Evolutionary conservation across 2,888 invertebrate genomes (phyloP).

Genomic region (Dascillus cervinus): DNA sequence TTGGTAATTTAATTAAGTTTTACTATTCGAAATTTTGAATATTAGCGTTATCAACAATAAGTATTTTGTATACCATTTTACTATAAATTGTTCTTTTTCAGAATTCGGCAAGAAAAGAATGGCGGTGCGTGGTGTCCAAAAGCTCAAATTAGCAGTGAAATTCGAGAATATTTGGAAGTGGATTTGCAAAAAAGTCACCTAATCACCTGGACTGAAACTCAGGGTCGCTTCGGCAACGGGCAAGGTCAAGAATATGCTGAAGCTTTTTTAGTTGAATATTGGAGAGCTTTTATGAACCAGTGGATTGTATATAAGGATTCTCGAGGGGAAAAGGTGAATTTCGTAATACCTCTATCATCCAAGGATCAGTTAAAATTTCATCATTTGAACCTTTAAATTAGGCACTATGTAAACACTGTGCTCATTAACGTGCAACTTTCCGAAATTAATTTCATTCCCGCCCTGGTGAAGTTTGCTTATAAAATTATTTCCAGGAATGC

Average conservation of each 20-base stretch:
- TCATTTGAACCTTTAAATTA: no score
- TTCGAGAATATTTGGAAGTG: conserved; percentile 76
- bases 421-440: no score
- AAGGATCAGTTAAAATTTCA: neutral
- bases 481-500: no score
- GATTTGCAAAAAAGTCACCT: conserved; percentile 68
- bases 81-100: no score
- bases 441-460: no score
- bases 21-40: no score
- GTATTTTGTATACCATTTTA: no score
- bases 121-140: conserved; percentile 93
- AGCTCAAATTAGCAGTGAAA: conserved; percentile 64
- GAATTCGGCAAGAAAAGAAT: conserved; percentile 76
- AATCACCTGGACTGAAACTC: conserved; percentile 79
- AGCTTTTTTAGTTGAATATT: conserved; percentile 75
- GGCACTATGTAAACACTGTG: no score
- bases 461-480: no score
- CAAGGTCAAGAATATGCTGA: conserved; percentile 85
- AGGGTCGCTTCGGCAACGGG: conserved; percentile 87
- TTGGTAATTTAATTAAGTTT: no score
- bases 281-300: conserved; percentile 57
- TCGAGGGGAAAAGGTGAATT: conserved; percentile 64
- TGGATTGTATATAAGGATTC: conserved; percentile 78
- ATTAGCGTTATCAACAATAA: no score
- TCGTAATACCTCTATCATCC: neutral